phyloP scores from a whole-genome alignment of 2,113 vertebrate species.

The Fukomys damarensis region DNA sequence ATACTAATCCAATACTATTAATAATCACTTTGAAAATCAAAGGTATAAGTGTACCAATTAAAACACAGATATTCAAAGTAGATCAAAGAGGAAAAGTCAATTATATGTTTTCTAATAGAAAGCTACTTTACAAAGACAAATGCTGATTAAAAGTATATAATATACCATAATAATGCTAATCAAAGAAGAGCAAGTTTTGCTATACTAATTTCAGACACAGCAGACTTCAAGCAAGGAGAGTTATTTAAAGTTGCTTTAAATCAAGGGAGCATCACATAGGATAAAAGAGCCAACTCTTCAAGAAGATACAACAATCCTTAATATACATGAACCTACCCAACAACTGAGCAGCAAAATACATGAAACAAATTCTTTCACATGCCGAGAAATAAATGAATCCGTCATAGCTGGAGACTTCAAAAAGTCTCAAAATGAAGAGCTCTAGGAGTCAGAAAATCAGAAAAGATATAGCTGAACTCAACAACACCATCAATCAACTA shows the following conservation, averaged over 20 bases:
- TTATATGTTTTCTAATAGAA: neutral
- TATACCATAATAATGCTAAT: neutral
- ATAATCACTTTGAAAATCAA: neutral
- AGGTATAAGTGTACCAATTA: neutral
- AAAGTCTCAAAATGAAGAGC: neutral
- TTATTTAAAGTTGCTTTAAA: neutral
- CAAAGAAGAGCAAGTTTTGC: neutral
- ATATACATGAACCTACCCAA: neutral
- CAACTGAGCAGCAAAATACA: neutral
- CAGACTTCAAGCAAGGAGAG: neutral
- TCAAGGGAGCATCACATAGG: neutral
- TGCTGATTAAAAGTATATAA: neutral
- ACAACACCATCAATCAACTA: neutral
- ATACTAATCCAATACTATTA: neutral
- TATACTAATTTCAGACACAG: neutral
- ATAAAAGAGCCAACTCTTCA: neutral
- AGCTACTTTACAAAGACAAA: neutral
- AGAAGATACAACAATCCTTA: neutral
- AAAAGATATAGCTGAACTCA: neutral
- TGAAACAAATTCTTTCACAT: neutral
- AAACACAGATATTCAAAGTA: neutral
- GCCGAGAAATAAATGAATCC: neutral
- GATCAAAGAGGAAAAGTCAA: neutral
- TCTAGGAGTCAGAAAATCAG: neutral
- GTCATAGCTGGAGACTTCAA: neutral